Evolutionary conservation across 2,888 invertebrate genomes (phyloP).

Genomic region (Clistopyga incitator): DNA sequence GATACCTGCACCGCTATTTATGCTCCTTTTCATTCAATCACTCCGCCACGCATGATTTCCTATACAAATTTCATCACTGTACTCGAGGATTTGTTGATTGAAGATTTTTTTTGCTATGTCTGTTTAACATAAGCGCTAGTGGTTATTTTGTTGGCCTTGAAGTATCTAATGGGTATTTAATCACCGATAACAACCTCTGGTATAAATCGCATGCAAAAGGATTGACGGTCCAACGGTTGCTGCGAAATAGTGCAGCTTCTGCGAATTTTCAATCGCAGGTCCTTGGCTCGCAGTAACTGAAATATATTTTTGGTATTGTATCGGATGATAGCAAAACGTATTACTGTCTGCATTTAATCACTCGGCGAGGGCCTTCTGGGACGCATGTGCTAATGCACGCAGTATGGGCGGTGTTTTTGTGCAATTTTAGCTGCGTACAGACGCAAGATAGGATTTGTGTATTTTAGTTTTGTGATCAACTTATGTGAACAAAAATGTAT

Average conservation of each 20-base stretch:
- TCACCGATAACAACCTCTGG: not conserved
- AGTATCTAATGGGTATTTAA: not conserved
- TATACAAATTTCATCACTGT: not conserved
- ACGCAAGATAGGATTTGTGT: no score
- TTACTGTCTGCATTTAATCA: not conserved
- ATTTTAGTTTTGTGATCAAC: no score
- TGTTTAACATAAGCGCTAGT: not conserved
- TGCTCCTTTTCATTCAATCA: not conserved
- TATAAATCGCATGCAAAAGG: not conserved
- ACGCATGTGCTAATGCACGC: no score
- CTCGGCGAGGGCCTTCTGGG: not conserved
- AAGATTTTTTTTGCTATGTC: not conserved
- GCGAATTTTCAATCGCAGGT: constrained; percentile 15
- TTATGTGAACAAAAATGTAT: no score
- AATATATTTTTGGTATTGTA: not conserved
- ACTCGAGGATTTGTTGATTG: not conserved
- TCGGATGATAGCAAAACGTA: no score
- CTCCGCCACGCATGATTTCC: not conserved
- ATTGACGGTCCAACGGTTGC: not conserved
- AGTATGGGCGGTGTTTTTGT: no score
- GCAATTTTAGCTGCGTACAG: no score
- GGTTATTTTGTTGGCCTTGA: not conserved
- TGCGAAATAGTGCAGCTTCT: constrained; percentile 33
- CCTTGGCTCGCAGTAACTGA: constrained; percentile 23
- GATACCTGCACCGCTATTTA: not conserved